Base-by-base conservation (phyloP, 37 sponge, comb jelly and placozoan genomes). In the Bolinopsis microptera region DNA sequence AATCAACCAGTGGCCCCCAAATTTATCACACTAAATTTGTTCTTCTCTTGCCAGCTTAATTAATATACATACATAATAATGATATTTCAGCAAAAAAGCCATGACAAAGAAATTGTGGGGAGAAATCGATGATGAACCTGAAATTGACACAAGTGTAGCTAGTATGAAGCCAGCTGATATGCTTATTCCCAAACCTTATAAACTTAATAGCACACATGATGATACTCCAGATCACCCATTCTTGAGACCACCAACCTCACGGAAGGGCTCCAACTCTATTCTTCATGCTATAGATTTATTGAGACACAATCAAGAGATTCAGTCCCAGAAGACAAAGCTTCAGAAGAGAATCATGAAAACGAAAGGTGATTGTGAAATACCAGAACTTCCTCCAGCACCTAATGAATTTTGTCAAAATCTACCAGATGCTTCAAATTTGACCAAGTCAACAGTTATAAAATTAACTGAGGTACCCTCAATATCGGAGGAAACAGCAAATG, bases 221-320 rank as follows among this genome's bases (percentile, higher is more conserved):
- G 74, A 70, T 70, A 70, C 74, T 3, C 74, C 74, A 28, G 74
- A 70, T 22, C 74, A 70, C 30, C 74, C 74, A n/a, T 70, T 70
- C 21, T n/a, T 70, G 5, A 70, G 74, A 22, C 74, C 74, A 28
- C 74, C 74, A 70, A 28, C 30, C 28, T 70, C 74, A 70, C 26
- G 30, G 24, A 70, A 70, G 21, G 74, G 74, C 3, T 28, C 30
- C 26, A 70, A 70, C 74, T 24, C 74, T n/a, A 26, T 70, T 26
- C 30, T 70, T 22, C 74, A 70, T 70, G 74, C 74, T n/a, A 70
- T 70, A 28, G 74, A 70, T 70, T 70, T 70, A 22, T 22, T 70
- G 3, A 70, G 30, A 22, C 74, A 70, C 74, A 70, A 70, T 22
- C 74, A 26, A 3, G 74, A 70, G 30, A 70, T 70, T n/a, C 25